Evolutionary conservation across 92 coral and sea anemone species (phyloP), one percentile per base, ranked within the genome.

Genomic region (Meandrina meandrites): DNA sequence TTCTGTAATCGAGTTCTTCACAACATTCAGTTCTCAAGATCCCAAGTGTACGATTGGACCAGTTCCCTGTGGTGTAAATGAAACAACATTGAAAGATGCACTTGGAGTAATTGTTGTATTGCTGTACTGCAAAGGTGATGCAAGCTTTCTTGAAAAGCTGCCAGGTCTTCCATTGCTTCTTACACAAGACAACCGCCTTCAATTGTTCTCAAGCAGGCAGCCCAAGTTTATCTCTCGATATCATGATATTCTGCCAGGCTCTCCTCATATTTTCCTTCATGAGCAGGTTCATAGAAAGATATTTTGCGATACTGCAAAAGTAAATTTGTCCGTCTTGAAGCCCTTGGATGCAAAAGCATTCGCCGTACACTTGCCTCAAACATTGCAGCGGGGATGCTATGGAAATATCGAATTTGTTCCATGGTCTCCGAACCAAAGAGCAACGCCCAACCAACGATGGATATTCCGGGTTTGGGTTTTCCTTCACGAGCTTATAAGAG

Each of bases 131-230:
- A 89, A 90, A 57, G 42, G 54, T 34, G 91, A 76, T 45, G 57
- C 57, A 17, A 36, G 50, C 35, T 95, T 95, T 84, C 40, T 67
- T 17, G 86, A 90, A 17, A 84, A 86, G n/a, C 92, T 93, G 16
- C 76, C 91, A n/a, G 98, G 93, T 10, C 92, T 95, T 75, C 98
- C 98, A 18, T 81, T 95, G 83, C 91, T 95, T 21, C 81, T 95
- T 42, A 95, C 98, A 1, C 91, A 93, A 56, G 98, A 95, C 81
- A 60, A 90, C n/a, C 51, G 66, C 17, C 80, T 95, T 22, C 88
- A 92, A 24, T 78, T 76, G 67, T 93, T 90, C 58, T 77, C 87
- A 47, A 13, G n/a, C 2, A 12, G 69, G 11, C 7, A 83, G n/a
- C 90, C 92, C 34, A 90, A 84, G 69, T 93, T 91, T 69, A 70